Conservation (phyloP, 2,113 vertebrate species). For the Rhinopomastus cyanomelas region DNA sequence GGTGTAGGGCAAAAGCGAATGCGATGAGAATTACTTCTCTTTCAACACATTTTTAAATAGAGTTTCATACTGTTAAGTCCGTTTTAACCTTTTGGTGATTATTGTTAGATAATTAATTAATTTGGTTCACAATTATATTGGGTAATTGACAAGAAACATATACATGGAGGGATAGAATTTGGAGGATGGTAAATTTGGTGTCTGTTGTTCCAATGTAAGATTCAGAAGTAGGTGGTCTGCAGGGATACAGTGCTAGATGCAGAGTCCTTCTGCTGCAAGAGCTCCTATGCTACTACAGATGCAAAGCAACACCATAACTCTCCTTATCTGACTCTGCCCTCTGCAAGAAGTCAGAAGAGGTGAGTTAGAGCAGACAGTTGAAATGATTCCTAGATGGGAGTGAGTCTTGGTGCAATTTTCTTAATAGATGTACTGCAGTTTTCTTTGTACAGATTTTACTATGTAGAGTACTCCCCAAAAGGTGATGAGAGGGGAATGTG, state of each 20-base stretch:
- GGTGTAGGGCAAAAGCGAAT: neutral
- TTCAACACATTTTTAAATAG: neutral
- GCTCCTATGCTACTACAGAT: neutral
- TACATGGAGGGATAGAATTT: neutral
- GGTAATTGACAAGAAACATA: neutral
- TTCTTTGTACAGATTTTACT: neutral
- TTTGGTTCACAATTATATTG: neutral
- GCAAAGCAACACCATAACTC: rapidly evolving
- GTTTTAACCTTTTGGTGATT: neutral
- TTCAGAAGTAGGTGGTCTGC: neutral
- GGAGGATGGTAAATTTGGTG: neutral
- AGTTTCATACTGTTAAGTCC: neutral
- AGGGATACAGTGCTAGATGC: no score
- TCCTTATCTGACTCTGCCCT: neutral
- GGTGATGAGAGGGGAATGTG: no score
- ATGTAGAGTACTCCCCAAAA: neutral
- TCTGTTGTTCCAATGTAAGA: neutral
- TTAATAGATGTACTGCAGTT: neutral
- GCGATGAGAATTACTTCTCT: neutral
- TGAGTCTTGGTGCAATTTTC: neutral
- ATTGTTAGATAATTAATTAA: neutral
- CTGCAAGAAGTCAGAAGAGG: neutral
- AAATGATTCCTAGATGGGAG: neutral
- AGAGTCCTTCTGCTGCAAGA: neutral
- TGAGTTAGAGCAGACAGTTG: neutral